Percentiles rank a stretch among this genome's conserved stretches.
phyloP scores from a whole-genome alignment of 2,888 invertebrate genomes.

The Troides helena region DNA sequence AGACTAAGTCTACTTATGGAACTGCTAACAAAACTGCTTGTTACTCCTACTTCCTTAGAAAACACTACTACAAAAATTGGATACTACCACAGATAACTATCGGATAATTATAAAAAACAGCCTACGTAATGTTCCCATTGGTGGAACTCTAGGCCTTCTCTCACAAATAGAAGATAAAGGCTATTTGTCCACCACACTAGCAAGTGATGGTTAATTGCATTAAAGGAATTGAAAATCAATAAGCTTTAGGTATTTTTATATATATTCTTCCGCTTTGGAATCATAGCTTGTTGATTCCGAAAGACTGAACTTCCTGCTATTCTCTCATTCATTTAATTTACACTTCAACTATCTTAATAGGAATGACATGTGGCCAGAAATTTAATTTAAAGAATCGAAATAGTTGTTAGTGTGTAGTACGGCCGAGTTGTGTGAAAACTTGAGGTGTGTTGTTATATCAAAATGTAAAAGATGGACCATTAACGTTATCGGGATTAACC shows the following conservation, averaged over 20 bases:
- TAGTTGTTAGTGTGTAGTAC: slow-evolving; percentile 18
- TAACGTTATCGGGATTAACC: slow-evolving; percentile 49
- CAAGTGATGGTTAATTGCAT: no score
- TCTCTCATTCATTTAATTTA: slow-evolving; percentile 34
- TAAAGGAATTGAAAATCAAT: slow-evolving; percentile 8
- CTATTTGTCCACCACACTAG: no score
- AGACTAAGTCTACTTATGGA: no score
- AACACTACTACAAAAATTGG: no score
- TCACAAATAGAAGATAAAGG: no score
- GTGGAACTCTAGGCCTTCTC: no score
- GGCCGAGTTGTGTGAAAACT: slow-evolving; percentile 63
- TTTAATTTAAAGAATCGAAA: slow-evolving; percentile 2
- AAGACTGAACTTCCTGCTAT: slow-evolving; percentile 46
- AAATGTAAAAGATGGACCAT: slow-evolving; percentile 78
- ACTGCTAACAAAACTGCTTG: no score
- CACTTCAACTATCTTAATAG: not conserved
- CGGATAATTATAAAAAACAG: no score
- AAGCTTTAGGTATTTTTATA: not conserved
- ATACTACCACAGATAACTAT: no score
- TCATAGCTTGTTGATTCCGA: slow-evolving; percentile 26
- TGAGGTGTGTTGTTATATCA: slow-evolving; percentile 68
- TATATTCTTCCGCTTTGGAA: slow-evolving; percentile 10
- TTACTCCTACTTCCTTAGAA: no score
- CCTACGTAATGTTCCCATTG: no score
- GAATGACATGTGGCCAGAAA: slow-evolving; percentile 8